phyloP scores from a whole-genome alignment of 2,888 invertebrate genomes.

The Pantelozetes paolii region DNA sequence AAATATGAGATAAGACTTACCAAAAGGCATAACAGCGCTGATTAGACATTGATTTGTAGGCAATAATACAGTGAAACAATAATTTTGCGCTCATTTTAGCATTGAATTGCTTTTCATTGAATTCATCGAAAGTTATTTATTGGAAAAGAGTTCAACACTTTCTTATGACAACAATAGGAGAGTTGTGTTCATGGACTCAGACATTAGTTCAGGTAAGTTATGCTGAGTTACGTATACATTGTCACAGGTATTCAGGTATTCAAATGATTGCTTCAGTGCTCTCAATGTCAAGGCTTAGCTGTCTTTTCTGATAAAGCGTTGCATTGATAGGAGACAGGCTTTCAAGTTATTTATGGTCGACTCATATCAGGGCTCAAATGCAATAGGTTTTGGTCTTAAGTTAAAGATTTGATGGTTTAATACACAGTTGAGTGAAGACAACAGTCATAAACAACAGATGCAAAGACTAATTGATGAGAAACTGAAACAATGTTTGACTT shows the following conservation, averaged over 20 bases:
- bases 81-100: too few species aligned
- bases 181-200: not conserved
- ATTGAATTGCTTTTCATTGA: too few species aligned
- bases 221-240: not conserved
- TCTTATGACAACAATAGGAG: not conserved
- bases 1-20: not conserved
- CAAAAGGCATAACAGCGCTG: conserved; percentile 1
- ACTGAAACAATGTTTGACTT: not conserved
- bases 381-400: not conserved
- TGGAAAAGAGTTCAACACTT: conserved; percentile 2
- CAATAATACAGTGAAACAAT: too few species aligned
- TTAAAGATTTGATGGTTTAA: not conserved
- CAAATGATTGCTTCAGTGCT: not conserved
- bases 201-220: conserved; percentile 10
- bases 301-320: not conserved
- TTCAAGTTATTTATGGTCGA: not conserved
- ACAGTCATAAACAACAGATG: not conserved
- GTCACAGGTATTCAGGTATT: not conserved
- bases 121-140: not conserved
- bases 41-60: not conserved
- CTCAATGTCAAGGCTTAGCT: conserved; percentile 6
- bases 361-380: not conserved
- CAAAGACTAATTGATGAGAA: too few species aligned
- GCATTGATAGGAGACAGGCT: not conserved
- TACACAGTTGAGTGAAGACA: not conserved